Conservation (phyloP, 1,140 invertebrate species). For the Heliconius melpomene region DNA sequence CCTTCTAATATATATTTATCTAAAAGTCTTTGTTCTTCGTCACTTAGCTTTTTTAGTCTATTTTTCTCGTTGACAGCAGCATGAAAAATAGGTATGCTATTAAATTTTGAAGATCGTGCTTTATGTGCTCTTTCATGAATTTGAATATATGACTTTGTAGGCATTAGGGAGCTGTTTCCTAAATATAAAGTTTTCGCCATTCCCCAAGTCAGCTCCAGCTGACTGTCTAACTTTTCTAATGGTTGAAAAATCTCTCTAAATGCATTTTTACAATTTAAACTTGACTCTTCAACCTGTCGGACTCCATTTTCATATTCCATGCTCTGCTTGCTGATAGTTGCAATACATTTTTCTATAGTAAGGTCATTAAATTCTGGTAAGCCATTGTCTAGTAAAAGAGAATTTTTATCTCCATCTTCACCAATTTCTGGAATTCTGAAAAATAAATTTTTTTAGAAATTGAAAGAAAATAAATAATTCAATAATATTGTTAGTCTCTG, state of each 20-base stretch:
- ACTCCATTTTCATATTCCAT: conserved; percentile 91
- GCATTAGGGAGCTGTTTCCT: conserved; percentile 90
- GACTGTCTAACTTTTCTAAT: conserved; percentile 86
- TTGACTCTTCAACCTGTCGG: conserved; percentile 83
- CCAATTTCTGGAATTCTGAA: conserved; percentile 94
- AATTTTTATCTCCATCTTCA: conserved; percentile 88
- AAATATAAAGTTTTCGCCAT: conserved; percentile 91
- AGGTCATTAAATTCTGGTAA: conserved; percentile 90
- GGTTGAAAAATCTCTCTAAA: conserved; percentile 89
- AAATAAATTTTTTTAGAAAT: conserved; percentile 38
- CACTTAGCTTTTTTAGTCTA: conserved; percentile 82
- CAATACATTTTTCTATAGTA: conserved; percentile 91
- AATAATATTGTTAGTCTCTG: too few species aligned
- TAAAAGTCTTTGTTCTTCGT: conserved; percentile 87
- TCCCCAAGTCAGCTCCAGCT: conserved; percentile 92
- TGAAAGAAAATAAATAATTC: too few species aligned
- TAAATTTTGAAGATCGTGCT: conserved; percentile 85
- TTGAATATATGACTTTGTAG: conserved; percentile 87
- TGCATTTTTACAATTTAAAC: conserved; percentile 82
- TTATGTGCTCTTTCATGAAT: conserved; percentile 87
- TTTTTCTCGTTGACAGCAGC: conserved; percentile 84
- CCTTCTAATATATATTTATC: conserved; percentile 91
- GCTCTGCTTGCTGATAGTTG: conserved; percentile 90
- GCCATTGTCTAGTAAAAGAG: conserved; percentile 86
- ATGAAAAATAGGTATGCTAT: conserved; percentile 85